A percentile compares a stretch with the other conserved stretches of the same genome.
Evolutionary conservation across 1,140 invertebrate species (phyloP).

Genomic region (Scaptomyza montana): DNA sequence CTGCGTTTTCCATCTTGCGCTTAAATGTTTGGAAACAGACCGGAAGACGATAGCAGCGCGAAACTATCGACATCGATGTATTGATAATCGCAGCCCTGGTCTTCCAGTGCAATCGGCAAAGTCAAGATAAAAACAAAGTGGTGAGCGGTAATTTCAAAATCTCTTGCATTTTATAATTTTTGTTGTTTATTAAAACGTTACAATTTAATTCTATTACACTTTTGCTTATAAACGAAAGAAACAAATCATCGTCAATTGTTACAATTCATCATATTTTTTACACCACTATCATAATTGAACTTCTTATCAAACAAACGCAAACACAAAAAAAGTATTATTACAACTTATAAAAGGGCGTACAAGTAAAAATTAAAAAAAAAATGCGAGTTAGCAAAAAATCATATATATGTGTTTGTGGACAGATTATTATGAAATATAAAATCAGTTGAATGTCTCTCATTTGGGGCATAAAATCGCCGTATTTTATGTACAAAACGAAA

Average conservation of each 20-base stretch:
- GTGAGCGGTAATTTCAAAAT: conserved; percentile 22
- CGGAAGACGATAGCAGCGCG: neutral
- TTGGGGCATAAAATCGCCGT: conserved; percentile 52
- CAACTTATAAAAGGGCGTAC: conserved; percentile 64
- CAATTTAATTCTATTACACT: conserved; percentile 82
- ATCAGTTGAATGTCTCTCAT: conserved; percentile 76
- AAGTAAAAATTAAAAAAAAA: conserved; percentile 55
- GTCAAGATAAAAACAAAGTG: neutral
- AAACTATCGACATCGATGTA: neutral
- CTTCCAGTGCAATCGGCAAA: neutral
- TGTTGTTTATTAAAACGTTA: conserved; percentile 78
- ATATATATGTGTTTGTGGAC: conserved; percentile 39
- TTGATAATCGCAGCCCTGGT: conserved; percentile 2
- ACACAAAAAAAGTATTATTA: conserved; percentile 63
- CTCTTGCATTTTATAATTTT: conserved; percentile 20
- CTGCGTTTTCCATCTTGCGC: conserved; percentile 20
- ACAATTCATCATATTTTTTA: conserved; percentile 81
- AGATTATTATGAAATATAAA: conserved; percentile 65
- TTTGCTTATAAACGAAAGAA: conserved; percentile 82
- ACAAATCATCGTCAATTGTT: conserved; percentile 81
- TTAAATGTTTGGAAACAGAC: neutral
- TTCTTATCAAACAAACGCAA: conserved; percentile 74
- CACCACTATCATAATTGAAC: conserved; percentile 69
- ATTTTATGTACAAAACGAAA: conserved; percentile 76
- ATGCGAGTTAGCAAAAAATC: conserved; percentile 45